Evolutionary conservation across 1,140 invertebrate genomes (phyloP).

Genomic region (Atta cephalotes): DNA sequence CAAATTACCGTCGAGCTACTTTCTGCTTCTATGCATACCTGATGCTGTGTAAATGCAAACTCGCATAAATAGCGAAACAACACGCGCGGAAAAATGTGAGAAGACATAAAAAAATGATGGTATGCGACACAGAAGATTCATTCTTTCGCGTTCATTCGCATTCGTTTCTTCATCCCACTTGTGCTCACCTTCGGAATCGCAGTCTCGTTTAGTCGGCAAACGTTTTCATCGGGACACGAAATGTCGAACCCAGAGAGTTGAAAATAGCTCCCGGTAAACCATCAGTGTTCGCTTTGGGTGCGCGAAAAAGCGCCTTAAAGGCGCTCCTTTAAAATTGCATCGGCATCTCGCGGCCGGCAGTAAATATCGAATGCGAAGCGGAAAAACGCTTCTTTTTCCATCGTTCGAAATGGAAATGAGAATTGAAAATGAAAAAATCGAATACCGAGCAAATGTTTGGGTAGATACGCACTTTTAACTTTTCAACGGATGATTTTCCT

Average conservation of each 20-base stretch:
- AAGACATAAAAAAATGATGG: not conserved
- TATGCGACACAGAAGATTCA: conserved; percentile 16
- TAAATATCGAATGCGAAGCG: conserved; percentile 60
- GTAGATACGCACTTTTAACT: conserved; percentile 16
- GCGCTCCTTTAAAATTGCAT: conserved; percentile 46
- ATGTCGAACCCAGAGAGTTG: conserved; percentile 29
- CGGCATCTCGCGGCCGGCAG: conserved; percentile 40
- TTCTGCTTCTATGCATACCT: conserved; percentile 3
- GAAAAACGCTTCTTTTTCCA: conserved; percentile 17
- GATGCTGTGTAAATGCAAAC: conserved; percentile 37
- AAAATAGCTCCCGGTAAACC: conserved; percentile 46
- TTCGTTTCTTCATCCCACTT: conserved; percentile 23
- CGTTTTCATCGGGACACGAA: conserved; percentile 55
- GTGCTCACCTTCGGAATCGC: conserved; percentile 33
- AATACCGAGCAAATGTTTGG: not conserved
- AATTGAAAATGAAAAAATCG: conserved; percentile 36
- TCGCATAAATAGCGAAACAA: conserved; percentile 40
- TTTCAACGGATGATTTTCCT: conserved; percentile 16
- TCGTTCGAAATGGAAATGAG: conserved; percentile 53
- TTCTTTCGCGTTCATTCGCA: conserved; percentile 35
- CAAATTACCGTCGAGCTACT: conserved; percentile 31
- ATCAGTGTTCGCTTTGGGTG: conserved; percentile 4
- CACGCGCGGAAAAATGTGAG: conserved; percentile 5
- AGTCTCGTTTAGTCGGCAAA: conserved; percentile 53
- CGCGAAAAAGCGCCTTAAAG: conserved; percentile 40